Base-by-base conservation (phyloP, 2,888 invertebrate genomes). In the Siphonodentalium dalli region DNA sequence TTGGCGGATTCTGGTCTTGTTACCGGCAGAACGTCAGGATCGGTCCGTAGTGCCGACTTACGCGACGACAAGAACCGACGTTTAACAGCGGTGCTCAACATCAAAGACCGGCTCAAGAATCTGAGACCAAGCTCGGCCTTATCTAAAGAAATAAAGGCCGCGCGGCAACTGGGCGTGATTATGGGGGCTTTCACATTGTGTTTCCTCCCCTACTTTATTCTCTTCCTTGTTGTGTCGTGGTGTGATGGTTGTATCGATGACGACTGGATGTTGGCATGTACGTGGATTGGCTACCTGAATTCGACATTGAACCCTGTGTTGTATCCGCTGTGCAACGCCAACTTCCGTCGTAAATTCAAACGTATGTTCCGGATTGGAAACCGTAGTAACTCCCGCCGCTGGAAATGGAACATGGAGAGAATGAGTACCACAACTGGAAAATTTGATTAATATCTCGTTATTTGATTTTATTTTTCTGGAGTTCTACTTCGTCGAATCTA, bases 171-270 rank as follows among this genome's bases (percentile, higher is more conserved):
- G 6, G 86, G 86, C 0, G 85, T 86, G 13, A 86, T 86, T 46
- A 84, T 86, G 72, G 85, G 85, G 20, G 86, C 85, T 3, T 86
- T 87, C 66, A 82, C 86, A 2, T 71, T 85, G 46, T 86, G 86
- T 67, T 86, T 86, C 83, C 77, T 86, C 24, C 86, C 86, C n/a
- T 86, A 87, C 72, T 86, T 86, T 69, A 82, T 84, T 31, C 75
- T 85, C 6, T 86, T 86, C 68, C 78, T 85, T 45, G 84, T 85
- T 20, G 85, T 85, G 59, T 83, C 85, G 37, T 84, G 83, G 54
- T 85, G 85, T 67, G 76, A 79, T 39, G 75, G 77, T 46, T 85
- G 85, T 65, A 77, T 85, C 0, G 72, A 76, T 26, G 73, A 76
- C n/a, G 75, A 74, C 2, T 68, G 83, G 3, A 75, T 84, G 61